phyloP scores from a whole-genome alignment of 2,113 vertebrate genomes.

The Odobenus rosmarus region DNA sequence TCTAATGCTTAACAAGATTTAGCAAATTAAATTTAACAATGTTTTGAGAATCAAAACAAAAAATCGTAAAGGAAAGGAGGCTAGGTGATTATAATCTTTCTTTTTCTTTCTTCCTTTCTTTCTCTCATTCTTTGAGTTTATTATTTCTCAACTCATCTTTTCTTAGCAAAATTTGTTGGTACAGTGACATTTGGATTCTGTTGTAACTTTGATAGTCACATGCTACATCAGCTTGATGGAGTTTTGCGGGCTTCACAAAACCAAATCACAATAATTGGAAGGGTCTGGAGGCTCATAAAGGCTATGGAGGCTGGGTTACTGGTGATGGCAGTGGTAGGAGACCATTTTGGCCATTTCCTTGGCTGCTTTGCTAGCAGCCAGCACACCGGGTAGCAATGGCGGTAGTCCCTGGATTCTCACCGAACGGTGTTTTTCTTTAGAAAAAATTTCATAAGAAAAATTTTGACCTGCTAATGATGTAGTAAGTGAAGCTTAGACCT shows the following conservation, averaged over 20 bases:
- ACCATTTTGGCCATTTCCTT: background rate
- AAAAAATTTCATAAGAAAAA: constrained; percentile 43
- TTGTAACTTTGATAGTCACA: constrained; percentile 31
- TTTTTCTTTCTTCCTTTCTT: background rate
- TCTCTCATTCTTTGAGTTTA: background rate
- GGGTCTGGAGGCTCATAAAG: constrained; percentile 14
- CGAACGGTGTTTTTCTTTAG: constrained; percentile 40
- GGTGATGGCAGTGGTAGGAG: background rate
- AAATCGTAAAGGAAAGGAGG: constrained; percentile 27
- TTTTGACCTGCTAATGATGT: constrained; percentile 54
- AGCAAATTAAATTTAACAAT: constrained; percentile 53
- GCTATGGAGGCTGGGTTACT: background rate
- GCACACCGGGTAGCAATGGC: background rate
- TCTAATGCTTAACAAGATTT: constrained; percentile 59
- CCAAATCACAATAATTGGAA: constrained; percentile 38
- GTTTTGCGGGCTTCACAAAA: constrained; percentile 16
- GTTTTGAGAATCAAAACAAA: constrained; percentile 52
- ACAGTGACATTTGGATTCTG: constrained; percentile 13
- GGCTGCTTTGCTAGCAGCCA: background rate
- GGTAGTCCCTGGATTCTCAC: background rate
- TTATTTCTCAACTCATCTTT: background rate
- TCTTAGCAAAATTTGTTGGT: background rate
- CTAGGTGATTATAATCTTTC: constrained; percentile 27
- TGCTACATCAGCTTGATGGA: background rate
- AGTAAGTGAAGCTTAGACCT: constrained; percentile 50